A percentile compares a stretch with the other conserved stretches of the same genome.
phyloP scores from a whole-genome alignment of 2,797 vertebrate species.

The Microchirus variegatus region DNA sequence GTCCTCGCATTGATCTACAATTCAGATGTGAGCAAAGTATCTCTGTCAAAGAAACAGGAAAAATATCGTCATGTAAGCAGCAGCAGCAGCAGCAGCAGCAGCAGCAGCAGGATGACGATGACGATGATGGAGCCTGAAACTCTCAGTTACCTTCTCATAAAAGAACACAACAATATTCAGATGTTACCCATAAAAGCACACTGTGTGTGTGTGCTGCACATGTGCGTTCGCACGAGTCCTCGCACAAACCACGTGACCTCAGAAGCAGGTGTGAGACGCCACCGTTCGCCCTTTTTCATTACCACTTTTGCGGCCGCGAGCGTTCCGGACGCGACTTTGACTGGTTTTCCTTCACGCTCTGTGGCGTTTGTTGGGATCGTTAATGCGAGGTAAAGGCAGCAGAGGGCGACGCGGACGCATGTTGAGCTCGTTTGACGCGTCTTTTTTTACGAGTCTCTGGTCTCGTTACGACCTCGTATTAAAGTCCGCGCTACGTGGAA shows the following conservation, averaged over 20 bases:
- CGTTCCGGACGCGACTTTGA: constrained; percentile 20
- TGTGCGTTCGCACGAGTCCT: constrained; percentile 52
- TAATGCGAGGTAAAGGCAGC: constrained; percentile 4
- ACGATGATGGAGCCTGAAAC: constrained; percentile 4
- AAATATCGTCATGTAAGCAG: background rate
- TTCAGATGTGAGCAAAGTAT: too few species aligned
- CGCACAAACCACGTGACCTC: constrained; percentile 59
- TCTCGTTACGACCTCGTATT: background rate
- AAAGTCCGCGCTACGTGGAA: background rate
- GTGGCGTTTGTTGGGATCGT: background rate
- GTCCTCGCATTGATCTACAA: too few species aligned
- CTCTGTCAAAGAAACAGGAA: too few species aligned
- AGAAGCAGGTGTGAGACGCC: constrained; percentile 57
- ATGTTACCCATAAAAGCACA: constrained; percentile 44
- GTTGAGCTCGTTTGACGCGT: background rate
- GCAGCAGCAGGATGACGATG: constrained; percentile 17
- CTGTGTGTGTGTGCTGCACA: constrained; percentile 42
- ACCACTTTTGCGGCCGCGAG: too few species aligned
- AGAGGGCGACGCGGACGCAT: background rate
- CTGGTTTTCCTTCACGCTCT: constrained; percentile 9
- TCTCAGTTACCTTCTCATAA: constrained; percentile 43
- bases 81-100: constrained; percentile 19
- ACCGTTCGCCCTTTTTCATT: too few species aligned
- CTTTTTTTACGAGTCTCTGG: background rate
- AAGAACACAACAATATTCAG: constrained; percentile 41